phyloP scores from a whole-genome alignment of 2,113 vertebrate genomes.

The Cyanistes caeruleus region DNA sequence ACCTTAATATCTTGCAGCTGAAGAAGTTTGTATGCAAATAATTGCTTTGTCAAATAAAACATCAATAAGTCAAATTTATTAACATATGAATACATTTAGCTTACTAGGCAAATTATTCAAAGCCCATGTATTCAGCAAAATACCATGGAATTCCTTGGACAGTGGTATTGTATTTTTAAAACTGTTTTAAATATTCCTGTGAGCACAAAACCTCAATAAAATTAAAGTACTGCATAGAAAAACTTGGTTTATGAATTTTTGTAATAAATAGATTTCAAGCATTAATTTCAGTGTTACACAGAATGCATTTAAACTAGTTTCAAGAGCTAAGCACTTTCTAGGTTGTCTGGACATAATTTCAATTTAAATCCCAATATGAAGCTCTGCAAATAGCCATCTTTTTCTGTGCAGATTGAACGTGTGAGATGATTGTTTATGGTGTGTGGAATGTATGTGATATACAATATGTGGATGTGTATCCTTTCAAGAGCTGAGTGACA shows the following conservation, averaged over 20 bases:
- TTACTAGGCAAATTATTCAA: conserved; percentile 10
- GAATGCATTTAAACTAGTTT: background rate
- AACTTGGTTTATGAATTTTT: background rate
- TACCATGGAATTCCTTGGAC: background rate
- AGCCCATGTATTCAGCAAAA: conserved; percentile 10
- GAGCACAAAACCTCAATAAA: background rate
- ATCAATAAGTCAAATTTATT: conserved; percentile 41
- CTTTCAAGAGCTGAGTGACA: background rate
- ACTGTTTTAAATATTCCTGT: background rate
- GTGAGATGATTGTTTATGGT: background rate
- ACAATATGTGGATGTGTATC: background rate
- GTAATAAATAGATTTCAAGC: background rate
- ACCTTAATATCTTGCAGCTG: background rate
- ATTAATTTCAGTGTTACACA: background rate
- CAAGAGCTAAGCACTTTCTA: background rate
- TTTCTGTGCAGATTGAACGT: background rate
- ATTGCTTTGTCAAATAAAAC: conserved; percentile 39
- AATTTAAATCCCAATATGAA: background rate
- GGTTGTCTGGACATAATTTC: background rate
- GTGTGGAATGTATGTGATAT: background rate
- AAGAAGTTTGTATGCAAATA: conserved; percentile 10
- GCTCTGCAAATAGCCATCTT: background rate
- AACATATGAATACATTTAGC: background rate
- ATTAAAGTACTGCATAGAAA: background rate
- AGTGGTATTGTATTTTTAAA: background rate